Evolutionary conservation across 2,797 vertebrate species (phyloP).

Genomic region (Hydrolagus colliei): DNA sequence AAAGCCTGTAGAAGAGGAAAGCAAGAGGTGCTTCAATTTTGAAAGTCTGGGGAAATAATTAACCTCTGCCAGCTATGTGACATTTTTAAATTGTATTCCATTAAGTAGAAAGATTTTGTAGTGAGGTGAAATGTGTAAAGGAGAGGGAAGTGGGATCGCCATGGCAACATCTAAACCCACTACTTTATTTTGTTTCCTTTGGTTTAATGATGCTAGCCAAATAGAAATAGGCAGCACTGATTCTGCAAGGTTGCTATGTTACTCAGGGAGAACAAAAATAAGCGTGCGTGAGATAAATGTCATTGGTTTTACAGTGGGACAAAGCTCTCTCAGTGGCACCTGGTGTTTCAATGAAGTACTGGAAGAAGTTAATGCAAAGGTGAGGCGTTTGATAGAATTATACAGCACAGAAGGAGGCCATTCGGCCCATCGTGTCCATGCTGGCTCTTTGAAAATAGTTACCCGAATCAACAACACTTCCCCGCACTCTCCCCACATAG

Average conservation of each 20-base stretch:
- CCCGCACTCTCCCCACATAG: too few relatives aligned
- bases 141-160: not conserved
- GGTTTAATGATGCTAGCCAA: not conserved
- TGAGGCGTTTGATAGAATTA: slow-evolving; percentile 41
- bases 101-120: not conserved
- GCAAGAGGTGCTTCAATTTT: too few relatives aligned
- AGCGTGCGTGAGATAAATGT: not conserved
- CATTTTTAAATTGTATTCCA: not conserved
- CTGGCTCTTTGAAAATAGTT: too few relatives aligned
- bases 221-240: not conserved
- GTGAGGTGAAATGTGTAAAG: not conserved
- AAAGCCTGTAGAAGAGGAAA: too few relatives aligned
- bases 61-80: too few relatives aligned
- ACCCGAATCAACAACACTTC: too few relatives aligned
- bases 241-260: slow-evolving; percentile 9
- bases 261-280: not conserved
- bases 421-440: too few relatives aligned
- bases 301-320: slow-evolving; percentile 76
- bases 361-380: slow-evolving; percentile 96
- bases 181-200: slow-evolving; percentile 5
- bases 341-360: slow-evolving; percentile 92
- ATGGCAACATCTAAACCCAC: not conserved
- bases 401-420: too few relatives aligned
- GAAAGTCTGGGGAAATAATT: too few relatives aligned
- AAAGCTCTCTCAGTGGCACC: slow-evolving; percentile 88